Percentiles rank a stretch among this genome's conserved stretches.
Evolutionary conservation across 1,140 invertebrate genomes (phyloP).

Genomic region (Acyrthosiphon pisum): DNA sequence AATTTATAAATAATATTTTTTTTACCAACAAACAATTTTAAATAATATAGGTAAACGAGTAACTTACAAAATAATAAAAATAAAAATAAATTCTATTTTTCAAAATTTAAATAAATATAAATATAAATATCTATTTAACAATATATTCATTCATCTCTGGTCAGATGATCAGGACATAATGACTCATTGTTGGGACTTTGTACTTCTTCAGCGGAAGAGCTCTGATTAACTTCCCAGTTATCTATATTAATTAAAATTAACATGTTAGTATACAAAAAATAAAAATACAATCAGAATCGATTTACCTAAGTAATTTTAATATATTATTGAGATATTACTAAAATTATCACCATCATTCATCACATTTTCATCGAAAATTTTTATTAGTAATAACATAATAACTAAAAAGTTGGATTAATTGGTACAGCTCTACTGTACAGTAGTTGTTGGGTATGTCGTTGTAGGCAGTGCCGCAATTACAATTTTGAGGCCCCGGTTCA

Average conservation of each 20-base stretch:
- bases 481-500: no score
- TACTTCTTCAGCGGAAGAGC: not conserved
- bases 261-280: not conserved
- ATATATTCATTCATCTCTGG: not conserved
- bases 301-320: not conserved
- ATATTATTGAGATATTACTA: not conserved
- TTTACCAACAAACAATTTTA: not conserved
- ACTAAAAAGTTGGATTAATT: no score
- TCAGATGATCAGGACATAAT: constrained; percentile 31
- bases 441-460: no score
- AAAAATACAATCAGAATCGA: not conserved
- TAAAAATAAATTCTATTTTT: not conserved
- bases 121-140: not conserved
- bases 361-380: not conserved
- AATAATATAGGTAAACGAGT: not conserved
- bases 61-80: constrained; percentile 1
- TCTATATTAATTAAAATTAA: not conserved
- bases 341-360: not conserved
- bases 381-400: not conserved
- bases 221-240: not conserved
- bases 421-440: no score
- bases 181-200: not conserved
- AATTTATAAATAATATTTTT: not conserved
- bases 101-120: not conserved
- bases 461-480: no score